Evolutionary conservation across 2,113 vertebrate genomes (phyloP), one percentile per base, ranked within the genome.

Genomic region (Drymodes brunneopygia): DNA sequence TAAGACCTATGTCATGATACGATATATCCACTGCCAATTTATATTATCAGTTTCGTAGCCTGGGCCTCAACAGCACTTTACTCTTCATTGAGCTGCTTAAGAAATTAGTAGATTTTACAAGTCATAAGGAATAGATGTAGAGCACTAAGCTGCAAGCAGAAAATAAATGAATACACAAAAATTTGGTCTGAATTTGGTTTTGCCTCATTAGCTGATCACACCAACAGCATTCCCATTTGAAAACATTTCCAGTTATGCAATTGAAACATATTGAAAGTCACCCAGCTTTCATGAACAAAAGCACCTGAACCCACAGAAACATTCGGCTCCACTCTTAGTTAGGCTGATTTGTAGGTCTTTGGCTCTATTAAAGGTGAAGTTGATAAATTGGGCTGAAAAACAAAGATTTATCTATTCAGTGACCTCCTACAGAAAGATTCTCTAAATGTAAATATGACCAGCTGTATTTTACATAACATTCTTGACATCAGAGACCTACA

Each of bases 161-260:
- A 94, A 96, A 85, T 72, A 87, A 91, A 85, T 69, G 36, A 72
- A 94, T 65, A 66, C 23, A 82, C 16, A 61, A 84, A 92, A 85
- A 82, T 57, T 61, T 67, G 57, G 44, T 66, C 31, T 72, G 66
- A 82, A 64, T 91, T 94, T 78, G 11, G 54, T 75, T 94, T 75
- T 17, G 4, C 40, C 57, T 91, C 61, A 72, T 92, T 95, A 94
- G 50, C 15, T 7, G 2, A 79, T 87, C 48, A 35, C 17, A 74
- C 27, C 60, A 60, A 77, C 44, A 86, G 21, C 62, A 71, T 15
- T 50, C 8, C 31, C 66, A 54, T 66, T 71, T 75, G 61, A 48
- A 89, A 74, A 79, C 9, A 53, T 64, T 74, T 90, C 60, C 56
- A 60, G 35, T 79, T 60, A 75, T 2, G 6, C 19, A 56, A 31